phyloP scores from a whole-genome alignment of 2,797 vertebrate species.

The Esox masquinongy region DNA sequence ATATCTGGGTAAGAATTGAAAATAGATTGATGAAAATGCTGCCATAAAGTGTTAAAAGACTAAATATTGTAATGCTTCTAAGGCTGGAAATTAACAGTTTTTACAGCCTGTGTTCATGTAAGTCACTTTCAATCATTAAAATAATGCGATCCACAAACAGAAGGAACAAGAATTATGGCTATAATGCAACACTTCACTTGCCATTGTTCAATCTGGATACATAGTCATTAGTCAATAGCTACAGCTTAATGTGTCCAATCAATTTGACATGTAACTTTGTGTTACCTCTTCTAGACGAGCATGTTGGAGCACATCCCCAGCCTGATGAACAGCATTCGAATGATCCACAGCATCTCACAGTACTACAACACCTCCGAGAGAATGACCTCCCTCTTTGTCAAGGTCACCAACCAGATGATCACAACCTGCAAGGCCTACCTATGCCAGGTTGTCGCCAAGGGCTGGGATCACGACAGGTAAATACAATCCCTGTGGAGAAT shows the following conservation, averaged over 20 bases:
- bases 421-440: conserved; percentile 75
- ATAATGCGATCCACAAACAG: not conserved
- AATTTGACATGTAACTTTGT: not conserved
- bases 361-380: conserved; percentile 82
- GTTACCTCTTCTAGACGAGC: conserved; percentile 54
- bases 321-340: conserved; percentile 76
- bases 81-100: not conserved
- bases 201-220: no score
- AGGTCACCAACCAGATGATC: conserved; percentile 87
- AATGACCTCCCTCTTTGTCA: conserved; percentile 83
- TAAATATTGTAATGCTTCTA: not conserved
- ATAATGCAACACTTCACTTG: not conserved
- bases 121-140: not conserved
- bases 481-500: not conserved
- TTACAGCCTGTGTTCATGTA: not conserved
- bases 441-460: conserved; percentile 65
- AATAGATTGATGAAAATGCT: not conserved
- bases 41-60: not conserved
- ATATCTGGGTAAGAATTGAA: not conserved
- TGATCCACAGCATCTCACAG: conserved; percentile 78
- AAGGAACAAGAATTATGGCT: not conserved
- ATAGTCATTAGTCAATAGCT: no score
- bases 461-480: conserved; percentile 83
- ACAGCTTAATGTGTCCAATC: not conserved
- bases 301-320: conserved; percentile 75